phyloP scores from a whole-genome alignment of 1,140 invertebrate species.

The Drosophila mayri region DNA sequence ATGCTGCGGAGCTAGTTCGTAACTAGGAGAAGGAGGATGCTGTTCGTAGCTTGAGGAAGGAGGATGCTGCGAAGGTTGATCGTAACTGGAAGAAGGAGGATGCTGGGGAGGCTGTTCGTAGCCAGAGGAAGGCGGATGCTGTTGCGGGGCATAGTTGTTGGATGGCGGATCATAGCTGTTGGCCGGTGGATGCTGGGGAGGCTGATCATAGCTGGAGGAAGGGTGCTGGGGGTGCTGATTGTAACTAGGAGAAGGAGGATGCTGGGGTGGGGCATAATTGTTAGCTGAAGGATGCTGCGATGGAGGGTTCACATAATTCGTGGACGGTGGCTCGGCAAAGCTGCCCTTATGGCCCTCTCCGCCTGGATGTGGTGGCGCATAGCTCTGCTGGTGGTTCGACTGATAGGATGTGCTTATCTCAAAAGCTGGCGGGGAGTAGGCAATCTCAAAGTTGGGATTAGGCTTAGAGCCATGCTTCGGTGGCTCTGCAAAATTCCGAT shows the following conservation, averaged over 20 bases:
- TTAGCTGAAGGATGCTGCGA: slow-evolving; percentile 8
- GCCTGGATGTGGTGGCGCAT: slow-evolving; percentile 18
- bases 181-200: slow-evolving; percentile 4
- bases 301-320: slow-evolving; percentile 26
- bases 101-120: slow-evolving; percentile 6
- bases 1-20: slow-evolving; percentile 19
- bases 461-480: slow-evolving; percentile 30
- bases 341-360: background rate
- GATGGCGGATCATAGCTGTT: slow-evolving; percentile 4
- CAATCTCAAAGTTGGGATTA: slow-evolving; percentile 60
- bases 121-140: slow-evolving; percentile 17
- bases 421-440: slow-evolving; percentile 73
- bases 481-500: slow-evolving; percentile 72
- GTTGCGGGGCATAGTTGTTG: slow-evolving; percentile 8
- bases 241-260: slow-evolving; percentile 20
- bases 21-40: slow-evolving; percentile 3
- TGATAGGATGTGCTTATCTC: slow-evolving; percentile 71
- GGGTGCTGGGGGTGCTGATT: slow-evolving; percentile 19
- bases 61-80: slow-evolving; percentile 18
- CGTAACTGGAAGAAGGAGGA: slow-evolving; percentile 7
- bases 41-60: slow-evolving; percentile 24
- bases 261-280: slow-evolving; percentile 25
- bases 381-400: slow-evolving; percentile 46
- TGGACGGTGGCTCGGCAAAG: slow-evolving; percentile 21
- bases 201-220: slow-evolving; percentile 7